phyloP scores from a whole-genome alignment of 2,797 vertebrate genomes.

The Coccyzus lansbergi region DNA sequence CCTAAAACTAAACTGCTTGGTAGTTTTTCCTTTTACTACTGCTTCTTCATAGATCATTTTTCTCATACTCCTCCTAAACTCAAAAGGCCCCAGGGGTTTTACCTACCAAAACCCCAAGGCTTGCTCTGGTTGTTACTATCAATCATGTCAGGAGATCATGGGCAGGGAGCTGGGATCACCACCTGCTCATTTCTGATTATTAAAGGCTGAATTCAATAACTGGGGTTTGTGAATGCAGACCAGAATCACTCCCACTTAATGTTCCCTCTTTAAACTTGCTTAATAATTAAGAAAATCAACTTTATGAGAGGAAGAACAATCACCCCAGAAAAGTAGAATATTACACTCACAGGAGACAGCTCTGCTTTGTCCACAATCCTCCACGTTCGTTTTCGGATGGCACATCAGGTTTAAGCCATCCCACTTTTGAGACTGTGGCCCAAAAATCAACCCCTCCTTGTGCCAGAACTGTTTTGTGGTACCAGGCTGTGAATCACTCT shows the following conservation, averaged over 20 bases:
- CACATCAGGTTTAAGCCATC: neutral
- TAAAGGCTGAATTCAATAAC: neutral
- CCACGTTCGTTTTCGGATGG: neutral
- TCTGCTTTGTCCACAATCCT: neutral
- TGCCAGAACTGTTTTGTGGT: neutral
- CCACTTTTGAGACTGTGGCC: neutral
- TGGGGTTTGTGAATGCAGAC: neutral
- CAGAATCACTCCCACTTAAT: neutral
- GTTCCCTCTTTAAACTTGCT: neutral
- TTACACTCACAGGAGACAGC: neutral
- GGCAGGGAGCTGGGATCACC: neutral
- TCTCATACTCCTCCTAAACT: neutral
- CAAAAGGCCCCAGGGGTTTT: neutral
- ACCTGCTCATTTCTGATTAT: neutral
- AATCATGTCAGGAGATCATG: accelerated
- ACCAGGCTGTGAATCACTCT: neutral
- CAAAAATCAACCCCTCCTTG: neutral
- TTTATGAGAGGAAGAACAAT: neutral
- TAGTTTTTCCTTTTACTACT: neutral
- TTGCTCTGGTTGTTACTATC: neutral
- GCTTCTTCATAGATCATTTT: neutral
- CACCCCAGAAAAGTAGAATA: neutral
- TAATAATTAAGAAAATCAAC: neutral
- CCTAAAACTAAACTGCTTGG: neutral
- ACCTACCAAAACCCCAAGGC: neutral